phyloP scores from a whole-genome alignment of 2,888 invertebrate genomes.

The Hemithea aestivaria region DNA sequence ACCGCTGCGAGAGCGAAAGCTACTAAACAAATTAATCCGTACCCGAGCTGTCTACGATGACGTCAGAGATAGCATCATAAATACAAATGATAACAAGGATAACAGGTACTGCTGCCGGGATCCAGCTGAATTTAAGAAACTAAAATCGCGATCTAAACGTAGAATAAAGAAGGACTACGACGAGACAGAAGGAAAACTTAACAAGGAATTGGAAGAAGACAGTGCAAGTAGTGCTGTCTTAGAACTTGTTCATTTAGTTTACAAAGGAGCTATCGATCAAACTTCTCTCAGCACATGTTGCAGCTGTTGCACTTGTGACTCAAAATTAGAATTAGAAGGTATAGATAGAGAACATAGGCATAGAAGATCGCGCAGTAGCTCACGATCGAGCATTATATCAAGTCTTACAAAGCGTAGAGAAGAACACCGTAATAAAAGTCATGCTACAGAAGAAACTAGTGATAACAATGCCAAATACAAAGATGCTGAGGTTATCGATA shows the following conservation, averaged over 20 bases:
- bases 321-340: constrained; percentile 24
- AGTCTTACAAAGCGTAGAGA: constrained; percentile 24
- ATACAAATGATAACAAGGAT: not conserved
- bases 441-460: not conserved
- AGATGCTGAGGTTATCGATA: too few relatives aligned
- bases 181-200: too few relatives aligned
- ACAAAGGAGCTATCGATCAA: constrained; percentile 33
- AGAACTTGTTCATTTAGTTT: constrained; percentile 42
- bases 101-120: too few relatives aligned
- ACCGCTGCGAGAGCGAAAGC: constrained; percentile 45
- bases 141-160: constrained; percentile 5
- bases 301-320: constrained; percentile 48
- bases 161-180: too few relatives aligned
- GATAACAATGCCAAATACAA: too few relatives aligned
- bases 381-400: constrained; percentile 29
- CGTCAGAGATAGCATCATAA: constrained; percentile 37
- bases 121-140: constrained; percentile 23
- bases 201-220: constrained; percentile 25
- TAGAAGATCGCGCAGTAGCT: constrained; percentile 22
- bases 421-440: constrained; percentile 23
- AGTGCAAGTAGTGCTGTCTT: constrained; percentile 36
- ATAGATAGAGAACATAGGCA: constrained; percentile 24
- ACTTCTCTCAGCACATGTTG: constrained; percentile 41
- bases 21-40: constrained; percentile 46
- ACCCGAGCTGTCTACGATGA: constrained; percentile 54